Evolutionary conservation across 2,113 vertebrate species (phyloP), one percentile per base, ranked within the genome.

Genomic region (Carollia perspicillata): DNA sequence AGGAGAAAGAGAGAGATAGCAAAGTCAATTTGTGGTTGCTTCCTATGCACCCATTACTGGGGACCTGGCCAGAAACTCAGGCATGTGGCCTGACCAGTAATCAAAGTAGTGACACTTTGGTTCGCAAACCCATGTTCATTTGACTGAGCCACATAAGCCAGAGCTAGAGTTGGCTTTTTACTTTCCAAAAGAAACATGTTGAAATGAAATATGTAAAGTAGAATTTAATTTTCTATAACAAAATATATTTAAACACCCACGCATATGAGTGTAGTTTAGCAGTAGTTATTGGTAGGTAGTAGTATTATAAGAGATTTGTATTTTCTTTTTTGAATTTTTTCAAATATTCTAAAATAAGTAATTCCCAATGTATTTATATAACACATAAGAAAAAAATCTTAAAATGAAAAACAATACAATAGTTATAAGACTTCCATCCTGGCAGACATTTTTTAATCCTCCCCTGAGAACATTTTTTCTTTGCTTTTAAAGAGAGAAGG

Each of bases 171-270:
- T 55, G 8, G 10, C 28, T 35, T 0, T 88, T 91, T 85, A 68
- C n/a, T 55, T 90, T 90, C 85, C 1, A 74, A 92, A 95, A 87
- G 4, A 55, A 63, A 2, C 16, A 69, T 44, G 30, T 75, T 85
- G 30, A 85, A 84, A 84, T 90, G 28, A 35, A 89, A 49, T 91
- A 51, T 47, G 3, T 40, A 33, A 17, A 77, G 0, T 7, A 86
- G 8, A 6, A 66, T 63, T 69, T 75, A 81, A 51, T 69, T 93
- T 13, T 74, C 2, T 92, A 47, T 4, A 83, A 53, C 26, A 93
- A 92, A 93, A 51, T 86, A 0, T 40, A 60, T n/a, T 81, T 97
- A 93, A 96, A 51, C 51, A 79, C 4, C 28, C 22, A 90, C 9
- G 44, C 53, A 80, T 90, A 49, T 18, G 8, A 47, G 8, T 77